Evolutionary conservation across 2,797 vertebrate species (phyloP).

Genomic region (Onychomys leucogaster): DNA sequence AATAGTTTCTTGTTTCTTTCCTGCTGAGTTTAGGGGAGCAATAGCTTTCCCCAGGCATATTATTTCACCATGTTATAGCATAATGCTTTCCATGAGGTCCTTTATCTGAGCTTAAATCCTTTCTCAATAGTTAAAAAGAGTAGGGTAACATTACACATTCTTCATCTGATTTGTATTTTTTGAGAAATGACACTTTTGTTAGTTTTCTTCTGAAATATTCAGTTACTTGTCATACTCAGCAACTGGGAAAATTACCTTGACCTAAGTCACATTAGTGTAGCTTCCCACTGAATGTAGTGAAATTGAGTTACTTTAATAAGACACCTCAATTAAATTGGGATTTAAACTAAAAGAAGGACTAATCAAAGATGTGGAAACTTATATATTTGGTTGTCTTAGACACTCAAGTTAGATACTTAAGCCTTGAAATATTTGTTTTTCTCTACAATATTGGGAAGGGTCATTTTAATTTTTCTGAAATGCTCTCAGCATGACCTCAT

Average conservation of each 20-base stretch:
- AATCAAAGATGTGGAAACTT: background rate
- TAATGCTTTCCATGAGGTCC: background rate
- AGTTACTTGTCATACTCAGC: background rate
- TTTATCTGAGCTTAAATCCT: background rate
- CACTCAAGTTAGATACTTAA: background rate
- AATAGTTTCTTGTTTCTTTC: background rate
- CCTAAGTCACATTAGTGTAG: background rate
- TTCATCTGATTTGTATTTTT: background rate
- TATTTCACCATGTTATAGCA: background rate
- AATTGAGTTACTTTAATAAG: conserved; percentile 26
- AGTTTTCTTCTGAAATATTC: conserved; percentile 18
- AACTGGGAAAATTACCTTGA: background rate
- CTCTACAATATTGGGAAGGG: background rate
- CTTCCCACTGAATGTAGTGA: background rate
- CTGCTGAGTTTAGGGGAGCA: background rate
- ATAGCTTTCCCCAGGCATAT: background rate
- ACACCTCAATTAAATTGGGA: background rate
- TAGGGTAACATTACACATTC: background rate
- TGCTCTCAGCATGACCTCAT: conserved; percentile 48
- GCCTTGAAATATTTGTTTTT: background rate
- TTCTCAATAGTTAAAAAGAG: background rate
- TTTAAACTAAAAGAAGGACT: conserved; percentile 17
- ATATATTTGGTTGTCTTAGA: background rate
- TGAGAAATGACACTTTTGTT: background rate
- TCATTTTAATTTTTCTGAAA: conserved; percentile 39